phyloP scores from a whole-genome alignment of 2,797 vertebrate species.

The Emydoidea blandingii region DNA sequence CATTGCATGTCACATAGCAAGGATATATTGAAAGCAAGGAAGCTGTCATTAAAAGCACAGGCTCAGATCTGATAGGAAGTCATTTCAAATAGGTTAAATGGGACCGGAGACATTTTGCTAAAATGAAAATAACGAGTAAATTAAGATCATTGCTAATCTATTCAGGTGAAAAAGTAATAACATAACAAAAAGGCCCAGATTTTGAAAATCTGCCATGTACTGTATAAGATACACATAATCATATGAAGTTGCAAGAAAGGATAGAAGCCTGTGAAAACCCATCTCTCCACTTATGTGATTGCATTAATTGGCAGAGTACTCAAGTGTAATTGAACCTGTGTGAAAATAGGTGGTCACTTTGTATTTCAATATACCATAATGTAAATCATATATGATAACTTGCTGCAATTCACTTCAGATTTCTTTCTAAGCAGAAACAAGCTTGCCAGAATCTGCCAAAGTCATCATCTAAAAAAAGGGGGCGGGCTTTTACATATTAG shows the following conservation, averaged over 20 bases:
- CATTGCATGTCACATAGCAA: neutral
- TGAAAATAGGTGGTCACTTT: neutral
- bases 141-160: neutral
- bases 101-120: neutral
- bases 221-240: neutral
- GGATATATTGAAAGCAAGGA: neutral
- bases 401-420: neutral
- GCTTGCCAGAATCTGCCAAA: neutral
- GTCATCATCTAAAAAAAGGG: neutral
- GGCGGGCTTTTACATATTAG: fast-evolving
- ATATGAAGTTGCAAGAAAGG: fast-evolving
- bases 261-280: neutral
- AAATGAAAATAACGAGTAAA: neutral
- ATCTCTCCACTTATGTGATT: neutral
- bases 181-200: neutral
- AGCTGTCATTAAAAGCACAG: slow-evolving; percentile 3
- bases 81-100: neutral
- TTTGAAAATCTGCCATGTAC: neutral
- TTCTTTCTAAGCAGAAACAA: neutral
- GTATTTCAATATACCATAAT: neutral
- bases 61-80: neutral
- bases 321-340: neutral
- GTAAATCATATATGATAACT: neutral
- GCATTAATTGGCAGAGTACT: neutral
- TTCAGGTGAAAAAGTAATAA: fast-evolving